Conservation (phyloP, 2,797 vertebrate species). For the Spea hammondii region DNA sequence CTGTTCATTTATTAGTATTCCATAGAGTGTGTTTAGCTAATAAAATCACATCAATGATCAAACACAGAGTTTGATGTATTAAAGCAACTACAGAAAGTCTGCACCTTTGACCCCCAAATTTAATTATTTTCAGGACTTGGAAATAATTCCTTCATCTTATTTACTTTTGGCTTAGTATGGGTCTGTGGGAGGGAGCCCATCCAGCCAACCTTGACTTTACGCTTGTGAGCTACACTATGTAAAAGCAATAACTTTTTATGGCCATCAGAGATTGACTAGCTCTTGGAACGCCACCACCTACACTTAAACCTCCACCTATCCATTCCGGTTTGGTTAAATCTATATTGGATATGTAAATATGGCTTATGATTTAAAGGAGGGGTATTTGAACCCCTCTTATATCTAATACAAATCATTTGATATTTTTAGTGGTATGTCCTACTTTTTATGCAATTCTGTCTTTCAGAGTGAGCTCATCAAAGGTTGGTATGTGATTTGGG, state of each 20-base stretch:
- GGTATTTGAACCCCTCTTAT: no score
- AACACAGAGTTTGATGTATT: background rate
- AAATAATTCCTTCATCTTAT: constrained; percentile 12
- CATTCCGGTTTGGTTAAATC: no score
- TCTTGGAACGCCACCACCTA: constrained; percentile 8
- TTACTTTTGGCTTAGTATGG: constrained; percentile 3
- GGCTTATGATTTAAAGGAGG: no score
- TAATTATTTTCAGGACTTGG: background rate
- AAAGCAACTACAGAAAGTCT: background rate
- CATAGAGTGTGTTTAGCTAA: no score
- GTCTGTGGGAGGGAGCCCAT: background rate
- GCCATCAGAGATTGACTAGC: background rate
- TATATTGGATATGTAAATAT: no score
- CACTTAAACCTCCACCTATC: no score
- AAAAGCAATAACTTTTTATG: background rate
- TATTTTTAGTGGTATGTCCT: no score
- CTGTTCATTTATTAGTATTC: no score
- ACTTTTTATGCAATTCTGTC: no score
- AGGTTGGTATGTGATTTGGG: background rate
- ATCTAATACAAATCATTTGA: no score
- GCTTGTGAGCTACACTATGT: constrained; percentile 9
- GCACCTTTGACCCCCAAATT: background rate
- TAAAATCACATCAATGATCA: background rate
- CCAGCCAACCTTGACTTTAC: constrained; percentile 29
- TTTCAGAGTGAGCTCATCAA: no score